A percentile compares a stretch with the other conserved stretches of the same genome.
phyloP scores from a whole-genome alignment of 1,140 invertebrate species.

The Latrodectus geometricus region DNA sequence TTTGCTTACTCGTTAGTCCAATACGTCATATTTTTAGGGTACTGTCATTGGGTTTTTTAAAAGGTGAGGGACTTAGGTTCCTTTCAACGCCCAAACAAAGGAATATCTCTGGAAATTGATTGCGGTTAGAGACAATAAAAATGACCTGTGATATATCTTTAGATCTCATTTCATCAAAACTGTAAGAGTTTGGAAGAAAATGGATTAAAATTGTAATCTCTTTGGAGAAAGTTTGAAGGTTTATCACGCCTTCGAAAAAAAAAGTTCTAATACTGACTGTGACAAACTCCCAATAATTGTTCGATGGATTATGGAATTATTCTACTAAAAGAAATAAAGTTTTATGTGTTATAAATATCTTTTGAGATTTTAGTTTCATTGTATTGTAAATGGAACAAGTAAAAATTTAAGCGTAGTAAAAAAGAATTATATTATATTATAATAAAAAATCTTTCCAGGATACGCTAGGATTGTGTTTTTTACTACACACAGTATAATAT shows the following conservation, averaged over 20 bases:
- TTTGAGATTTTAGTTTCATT: too few species aligned
- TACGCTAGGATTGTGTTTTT: too few species aligned
- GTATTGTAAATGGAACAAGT: too few species aligned
- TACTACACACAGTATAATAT: too few species aligned
- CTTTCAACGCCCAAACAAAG: conserved; percentile 21
- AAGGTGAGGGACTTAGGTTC: conserved; percentile 30
- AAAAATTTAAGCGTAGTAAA: too few species aligned
- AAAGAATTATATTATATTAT: too few species aligned
- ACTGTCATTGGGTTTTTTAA: conserved; percentile 40
- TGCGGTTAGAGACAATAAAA: conserved; percentile 19
- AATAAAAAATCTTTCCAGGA: too few species aligned
- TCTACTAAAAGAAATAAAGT: too few species aligned
- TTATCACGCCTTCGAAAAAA: neutral
- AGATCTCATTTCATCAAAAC: conserved; percentile 11
- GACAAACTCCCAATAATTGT: too few species aligned
- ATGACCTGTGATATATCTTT: neutral
- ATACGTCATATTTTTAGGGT: conserved; percentile 44
- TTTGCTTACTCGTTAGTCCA: conserved; percentile 52
- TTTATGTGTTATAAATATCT: too few species aligned
- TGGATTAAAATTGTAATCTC: conserved; percentile 2
- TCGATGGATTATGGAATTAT: too few species aligned
- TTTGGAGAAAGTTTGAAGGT: neutral
- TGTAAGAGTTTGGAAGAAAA: neutral
- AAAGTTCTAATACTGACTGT: too few species aligned
- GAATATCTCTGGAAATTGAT: conserved; percentile 29